Base-by-base conservation (phyloP, 2,797 vertebrate species). In the Iguana delicatissima region DNA sequence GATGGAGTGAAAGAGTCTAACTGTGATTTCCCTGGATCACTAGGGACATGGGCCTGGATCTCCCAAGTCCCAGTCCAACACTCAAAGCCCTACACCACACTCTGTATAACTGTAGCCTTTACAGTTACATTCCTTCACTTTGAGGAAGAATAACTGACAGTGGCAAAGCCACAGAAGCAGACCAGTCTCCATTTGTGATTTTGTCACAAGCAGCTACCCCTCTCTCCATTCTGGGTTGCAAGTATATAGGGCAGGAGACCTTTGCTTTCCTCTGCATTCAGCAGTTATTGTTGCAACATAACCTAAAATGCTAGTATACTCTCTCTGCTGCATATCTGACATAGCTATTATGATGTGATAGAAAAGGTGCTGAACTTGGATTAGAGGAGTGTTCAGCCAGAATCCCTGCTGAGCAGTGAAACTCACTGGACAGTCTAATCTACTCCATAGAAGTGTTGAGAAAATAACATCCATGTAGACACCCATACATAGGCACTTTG, bases 361-460 rank as follows among this genome's bases (percentile, higher is more conserved):
- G 77, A 80, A 62, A 80, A 20, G 77, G 62, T 24, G 3, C 18
- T 32, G 32, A 59, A 50, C n/a, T 29, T 62, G 38, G 26, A 52
- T 55, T 50, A 62, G 26, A 10, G 57, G 24, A 26, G 29, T 69
- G 52, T 62, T 62, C 20, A 46, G 26, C 52, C 12, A 8, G 42
- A 80, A 80, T 80, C 86, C 55, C 26, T 62, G 73, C 38, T 18
- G 16, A 84, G 64, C 64, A 7, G 35, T 24, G 22, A 74, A 57
- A 42, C 35, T 86, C 69, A 86, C 52, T 26, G 69, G 69, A 86
- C 84, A 86, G n/a, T 74, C 72, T 87, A 62, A 80, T 87, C 18
- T 80, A 50, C 62, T 29, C 50, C 18, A 79, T 38, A 46, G 73
- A 79, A 29, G 29, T 57, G 55, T 22, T 42, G 22, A 9, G 8